Conservation (phyloP, 2,888 invertebrate species). For the Andrena bucephala region DNA sequence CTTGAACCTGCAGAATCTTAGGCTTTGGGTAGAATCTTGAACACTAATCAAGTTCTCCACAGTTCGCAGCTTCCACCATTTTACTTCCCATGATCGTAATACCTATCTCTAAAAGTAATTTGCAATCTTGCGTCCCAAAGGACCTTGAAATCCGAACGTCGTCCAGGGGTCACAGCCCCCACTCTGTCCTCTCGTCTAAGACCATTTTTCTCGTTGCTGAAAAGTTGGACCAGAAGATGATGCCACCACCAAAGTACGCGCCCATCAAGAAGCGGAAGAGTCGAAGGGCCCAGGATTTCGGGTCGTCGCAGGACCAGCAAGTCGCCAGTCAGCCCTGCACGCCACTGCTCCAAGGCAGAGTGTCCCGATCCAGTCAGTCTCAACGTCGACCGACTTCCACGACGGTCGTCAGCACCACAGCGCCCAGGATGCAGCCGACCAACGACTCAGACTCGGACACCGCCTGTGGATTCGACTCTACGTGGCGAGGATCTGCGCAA, state of each 20-base stretch:
- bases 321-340: slow-evolving; percentile 79
- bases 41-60: too few relatives aligned
- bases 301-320: slow-evolving; percentile 76
- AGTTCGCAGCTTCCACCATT: too few relatives aligned
- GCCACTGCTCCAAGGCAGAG: slow-evolving; percentile 78
- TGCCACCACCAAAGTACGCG: slow-evolving; percentile 91
- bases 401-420: slow-evolving; percentile 77
- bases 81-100: too few relatives aligned
- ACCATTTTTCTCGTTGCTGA: not conserved
- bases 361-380: slow-evolving; percentile 67
- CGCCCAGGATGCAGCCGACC: slow-evolving; percentile 82
- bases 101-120: too few relatives aligned
- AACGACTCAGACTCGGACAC: slow-evolving; percentile 95
- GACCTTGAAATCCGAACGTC: not conserved
- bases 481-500: slow-evolving; percentile 87
- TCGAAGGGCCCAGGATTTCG: slow-evolving; percentile 86
- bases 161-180: not conserved
- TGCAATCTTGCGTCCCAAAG: not conserved
- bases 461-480: slow-evolving; percentile 93
- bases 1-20: too few relatives aligned
- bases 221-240: slow-evolving; percentile 86
- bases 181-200: not conserved
- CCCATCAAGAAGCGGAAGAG: slow-evolving; percentile 90
- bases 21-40: too few relatives aligned
- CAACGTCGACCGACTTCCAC: slow-evolving; percentile 81